Evolutionary conservation across 2,113 vertebrate genomes (phyloP), one percentile per base, ranked within the genome.

Genomic region (Entomyzon cyanotis): DNA sequence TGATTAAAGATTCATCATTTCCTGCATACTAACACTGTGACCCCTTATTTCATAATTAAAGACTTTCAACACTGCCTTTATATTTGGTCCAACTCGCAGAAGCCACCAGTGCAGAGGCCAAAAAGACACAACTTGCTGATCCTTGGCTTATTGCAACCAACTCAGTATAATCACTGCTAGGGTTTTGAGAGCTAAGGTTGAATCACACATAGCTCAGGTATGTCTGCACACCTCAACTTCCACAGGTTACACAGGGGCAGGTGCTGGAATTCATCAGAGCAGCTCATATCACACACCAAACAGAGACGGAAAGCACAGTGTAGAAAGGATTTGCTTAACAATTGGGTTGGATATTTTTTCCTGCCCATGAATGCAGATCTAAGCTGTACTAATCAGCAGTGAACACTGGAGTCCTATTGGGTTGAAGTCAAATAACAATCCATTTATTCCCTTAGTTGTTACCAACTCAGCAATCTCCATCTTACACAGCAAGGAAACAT

Each of bases 401-500:
- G 56, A 96, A 94, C 76, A 79, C 86, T 53, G 42, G 69, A 84
- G 62, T 87, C 86, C 83, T 94, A 28, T 84, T 82, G 90, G 93
- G 92, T 31, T 93, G 62, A 94, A 90, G 69, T 93, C 88, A 90
- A 95, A 80, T n/a, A 92, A 89, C 83, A 93, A 92, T 31, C 70
- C 68, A 44, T 78, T 94, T 85, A 81, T 85, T 90, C 81, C 59
- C 53, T 67, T 41, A 78, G 93, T 41, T 86, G 85, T 94, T 92
- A 96, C 94, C 92, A 94, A 84, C 80, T 96, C 94, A 58, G 92
- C 96, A 92, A 94, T 80, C 93, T 91, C 84, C 71, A 76, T 60
- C 86, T 90, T 55, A 81, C 87, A 86, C 75, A 91, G 92, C 73
- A 77, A 88, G 55, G 42, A 79, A 94, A 81, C 12, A 0, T 74